Evolutionary conservation across 2,113 vertebrate species (phyloP).

Genomic region (Vulpes vulpes): DNA sequence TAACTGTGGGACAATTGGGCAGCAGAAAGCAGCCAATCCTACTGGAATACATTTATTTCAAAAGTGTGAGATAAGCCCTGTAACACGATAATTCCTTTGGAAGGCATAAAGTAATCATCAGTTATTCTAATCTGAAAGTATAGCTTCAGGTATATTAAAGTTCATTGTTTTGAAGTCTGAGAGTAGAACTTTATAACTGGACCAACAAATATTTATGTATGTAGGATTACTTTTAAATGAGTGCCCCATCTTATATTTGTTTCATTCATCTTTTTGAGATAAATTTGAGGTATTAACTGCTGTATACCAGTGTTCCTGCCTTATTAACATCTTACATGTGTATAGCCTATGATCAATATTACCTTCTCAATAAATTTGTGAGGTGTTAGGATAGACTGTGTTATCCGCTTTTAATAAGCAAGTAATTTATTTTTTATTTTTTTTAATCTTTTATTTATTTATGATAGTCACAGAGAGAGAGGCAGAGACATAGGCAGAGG

Average conservation of each 20-base stretch:
- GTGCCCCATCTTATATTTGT: background rate
- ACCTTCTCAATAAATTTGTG: background rate
- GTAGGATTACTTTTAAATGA: slow-evolving; percentile 24
- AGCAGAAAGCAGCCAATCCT: background rate
- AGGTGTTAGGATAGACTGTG: background rate
- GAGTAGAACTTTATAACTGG: background rate
- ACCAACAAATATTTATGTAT: background rate
- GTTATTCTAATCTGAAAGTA: slow-evolving; percentile 6
- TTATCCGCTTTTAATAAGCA: slow-evolving; percentile 3
- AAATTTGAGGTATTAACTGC: background rate
- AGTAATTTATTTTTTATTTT: no score
- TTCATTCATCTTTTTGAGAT: background rate
- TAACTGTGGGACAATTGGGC: background rate
- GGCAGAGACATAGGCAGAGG: no score
- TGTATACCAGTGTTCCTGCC: background rate
- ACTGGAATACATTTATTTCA: background rate
- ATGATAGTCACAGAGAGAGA: no score
- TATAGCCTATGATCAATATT: background rate
- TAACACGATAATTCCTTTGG: background rate
- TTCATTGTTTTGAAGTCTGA: slow-evolving; percentile 38
- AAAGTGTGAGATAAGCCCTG: background rate
- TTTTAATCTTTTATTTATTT: no score
- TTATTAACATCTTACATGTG: background rate
- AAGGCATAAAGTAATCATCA: background rate
- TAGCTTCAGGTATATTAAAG: background rate